Percentiles rank a stretch among this genome's conserved stretches.
Conservation (phyloP, 1,140 invertebrate species). For the Paraescarpia echinospica region DNA sequence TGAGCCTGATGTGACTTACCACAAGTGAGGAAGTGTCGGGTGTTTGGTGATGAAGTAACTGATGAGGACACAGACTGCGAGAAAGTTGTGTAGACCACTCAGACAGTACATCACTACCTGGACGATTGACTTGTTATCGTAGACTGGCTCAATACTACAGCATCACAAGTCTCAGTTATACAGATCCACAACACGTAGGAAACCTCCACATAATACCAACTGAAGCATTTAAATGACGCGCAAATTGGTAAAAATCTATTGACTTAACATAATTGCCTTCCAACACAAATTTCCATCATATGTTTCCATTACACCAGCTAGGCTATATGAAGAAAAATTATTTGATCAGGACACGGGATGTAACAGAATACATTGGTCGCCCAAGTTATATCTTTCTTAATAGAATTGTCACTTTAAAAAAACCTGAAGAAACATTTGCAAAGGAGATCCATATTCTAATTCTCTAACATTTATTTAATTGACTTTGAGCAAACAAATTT, state of each 20-base stretch:
- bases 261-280: too few species aligned
- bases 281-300: too few species aligned
- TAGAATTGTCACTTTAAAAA: too few species aligned
- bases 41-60: slow-evolving; percentile 52
- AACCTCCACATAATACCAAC: background rate
- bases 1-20: background rate
- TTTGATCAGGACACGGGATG: too few species aligned
- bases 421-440: too few species aligned
- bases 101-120: slow-evolving; percentile 37
- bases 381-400: too few species aligned
- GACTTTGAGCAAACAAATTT: too few species aligned
- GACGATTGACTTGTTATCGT: background rate
- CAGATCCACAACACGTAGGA: background rate
- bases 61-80: slow-evolving; percentile 45
- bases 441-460: too few species aligned
- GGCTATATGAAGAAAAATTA: too few species aligned
- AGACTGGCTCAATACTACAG: background rate
- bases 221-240: background rate
- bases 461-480: too few species aligned
- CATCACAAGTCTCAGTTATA: background rate
- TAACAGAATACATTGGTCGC: too few species aligned
- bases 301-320: too few species aligned
- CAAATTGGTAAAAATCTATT: background rate
- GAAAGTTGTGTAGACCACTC: slow-evolving; percentile 48
- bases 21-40: slow-evolving; percentile 42